Base-by-base conservation (phyloP, 1,140 invertebrate genomes). In the Neodiprion virginianus region DNA sequence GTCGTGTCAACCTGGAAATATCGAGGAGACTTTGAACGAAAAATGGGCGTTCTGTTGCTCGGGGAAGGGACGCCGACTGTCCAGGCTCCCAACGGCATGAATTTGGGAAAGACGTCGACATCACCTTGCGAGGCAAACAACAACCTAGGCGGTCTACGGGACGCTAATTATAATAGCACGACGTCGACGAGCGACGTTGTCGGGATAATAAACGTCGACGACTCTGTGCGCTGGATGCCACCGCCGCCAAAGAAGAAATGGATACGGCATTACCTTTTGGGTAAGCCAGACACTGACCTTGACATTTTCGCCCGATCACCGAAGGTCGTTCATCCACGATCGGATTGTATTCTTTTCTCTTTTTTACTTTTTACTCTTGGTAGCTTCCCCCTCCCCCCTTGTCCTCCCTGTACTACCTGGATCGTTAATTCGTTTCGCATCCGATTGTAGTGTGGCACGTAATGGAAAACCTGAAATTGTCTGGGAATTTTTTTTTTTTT, bases 241-340 rank as follows among this genome's bases (percentile, higher is more conserved):
- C 89, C 91, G 65, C 91, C 92, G 65, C 92, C 93, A 12, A 93
- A 93, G 84, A 93, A 93, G 88, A 93, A 93, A 84, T 93, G 93
- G 93, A 93, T 93, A 72, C 90, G 90, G 77, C 92, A 93, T 81
- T 93, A 93, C 82, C 85, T 93, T 74, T 90, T 87, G 69, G 89
- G 89, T 90, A 85, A 89, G 86, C 48, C 40, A 67, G 21, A 61
- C 14, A 66, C 21, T 66, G 17, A 21, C 47, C 10, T 23, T 14
- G n/a, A 47, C 69, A 14, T 17, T 48, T 21, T 65, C 17, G 12
- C 61, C 17, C 61, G 61, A 65, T 65, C 61, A 65, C 2, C 28
- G 28, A 40, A 40, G 28, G 28, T 40, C 28, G 28, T 40, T 40
- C 28, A 2, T 40, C 28, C 28, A 40, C 28, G 28, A 40, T 40